Conservation (phyloP, 2,113 vertebrate genomes). For the Pheucticus melanocephalus region DNA sequence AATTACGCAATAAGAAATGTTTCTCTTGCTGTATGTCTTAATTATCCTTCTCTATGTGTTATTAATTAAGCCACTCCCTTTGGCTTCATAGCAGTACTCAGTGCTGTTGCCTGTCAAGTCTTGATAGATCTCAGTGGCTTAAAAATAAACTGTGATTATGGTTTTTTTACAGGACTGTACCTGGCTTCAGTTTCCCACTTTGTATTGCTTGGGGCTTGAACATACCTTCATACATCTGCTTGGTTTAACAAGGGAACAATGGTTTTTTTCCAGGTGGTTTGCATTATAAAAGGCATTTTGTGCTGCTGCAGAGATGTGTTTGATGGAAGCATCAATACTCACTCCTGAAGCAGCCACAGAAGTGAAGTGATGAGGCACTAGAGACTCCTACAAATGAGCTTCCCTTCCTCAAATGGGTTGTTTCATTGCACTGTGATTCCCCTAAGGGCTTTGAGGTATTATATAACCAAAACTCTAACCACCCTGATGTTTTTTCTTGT, state of each 20-base stretch:
- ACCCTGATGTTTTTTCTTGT: neutral
- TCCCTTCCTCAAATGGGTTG: neutral
- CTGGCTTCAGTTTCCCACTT: neutral
- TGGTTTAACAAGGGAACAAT: neutral
- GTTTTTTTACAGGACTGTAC: neutral
- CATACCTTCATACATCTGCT: neutral
- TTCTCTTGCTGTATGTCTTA: neutral
- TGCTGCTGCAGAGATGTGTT: neutral
- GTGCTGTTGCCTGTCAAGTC: neutral
- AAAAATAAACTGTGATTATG: neutral
- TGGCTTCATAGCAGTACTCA: neutral
- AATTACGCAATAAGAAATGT: neutral
- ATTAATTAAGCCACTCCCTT: constrained; percentile 16
- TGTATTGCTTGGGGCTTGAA: neutral
- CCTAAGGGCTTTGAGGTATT: neutral
- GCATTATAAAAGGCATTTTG: neutral
- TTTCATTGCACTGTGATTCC: neutral
- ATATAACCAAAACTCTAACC: neutral
- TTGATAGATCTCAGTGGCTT: neutral
- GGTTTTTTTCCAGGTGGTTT: neutral
- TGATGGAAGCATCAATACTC: neutral
- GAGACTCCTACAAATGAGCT: neutral
- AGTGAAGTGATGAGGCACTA: neutral
- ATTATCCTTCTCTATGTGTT: neutral
- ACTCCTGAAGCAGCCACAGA: neutral